A percentile compares a stretch with the other conserved stretches of the same genome.
These are phyloP conservation scores for Philonicus albiceps DNA, from an alignment of 2,888 invertebrate genomes.

Conservation along the genomic window DNA sequence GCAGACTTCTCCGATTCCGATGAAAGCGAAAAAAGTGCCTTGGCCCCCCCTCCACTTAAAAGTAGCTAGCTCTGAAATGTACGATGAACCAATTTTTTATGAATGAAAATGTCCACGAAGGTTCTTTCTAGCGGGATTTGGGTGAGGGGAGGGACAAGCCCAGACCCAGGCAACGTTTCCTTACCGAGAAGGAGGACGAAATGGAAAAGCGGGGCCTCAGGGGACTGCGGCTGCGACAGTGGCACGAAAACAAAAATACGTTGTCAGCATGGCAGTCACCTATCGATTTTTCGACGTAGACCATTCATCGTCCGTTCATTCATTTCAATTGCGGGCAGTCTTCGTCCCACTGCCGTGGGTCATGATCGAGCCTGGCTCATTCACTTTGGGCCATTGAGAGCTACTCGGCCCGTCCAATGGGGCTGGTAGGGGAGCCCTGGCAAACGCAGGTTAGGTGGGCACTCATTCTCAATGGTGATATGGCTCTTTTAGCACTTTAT, in stretches of 20 bases:
- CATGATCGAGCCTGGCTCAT: slow-evolving; percentile 12
- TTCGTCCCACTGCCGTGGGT: not conserved
- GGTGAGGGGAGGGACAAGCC: no score
- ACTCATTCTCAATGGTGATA: not conserved
- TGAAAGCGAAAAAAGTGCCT: slow-evolving; percentile 7
- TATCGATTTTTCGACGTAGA: slow-evolving; percentile 12
- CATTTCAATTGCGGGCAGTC: not conserved
- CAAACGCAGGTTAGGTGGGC: not conserved
- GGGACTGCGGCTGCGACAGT: not conserved
- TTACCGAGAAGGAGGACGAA: not conserved
- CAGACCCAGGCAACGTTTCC: not conserved
- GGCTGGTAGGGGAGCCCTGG: not conserved
- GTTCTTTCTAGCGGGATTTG: not conserved
- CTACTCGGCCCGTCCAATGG: not conserved
- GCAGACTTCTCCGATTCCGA: not conserved
- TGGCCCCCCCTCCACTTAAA: not conserved
- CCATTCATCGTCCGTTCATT: slow-evolving; percentile 24
- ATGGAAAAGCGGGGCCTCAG: not conserved
- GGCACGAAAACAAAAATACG: not conserved
- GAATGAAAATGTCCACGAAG: slow-evolving; percentile 23
- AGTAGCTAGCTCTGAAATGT: not conserved
- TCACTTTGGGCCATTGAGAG: not conserved
- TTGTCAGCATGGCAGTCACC: slow-evolving; percentile 7
- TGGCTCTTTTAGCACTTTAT: not conserved
- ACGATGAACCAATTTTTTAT: slow-evolving; percentile 27